A percentile compares a stretch with the other conserved stretches of the same genome.
These are phyloP conservation scores for Aspidapion aeneum DNA, from an alignment of 2,888 invertebrate genomes.

Conservation along the genomic window DNA sequence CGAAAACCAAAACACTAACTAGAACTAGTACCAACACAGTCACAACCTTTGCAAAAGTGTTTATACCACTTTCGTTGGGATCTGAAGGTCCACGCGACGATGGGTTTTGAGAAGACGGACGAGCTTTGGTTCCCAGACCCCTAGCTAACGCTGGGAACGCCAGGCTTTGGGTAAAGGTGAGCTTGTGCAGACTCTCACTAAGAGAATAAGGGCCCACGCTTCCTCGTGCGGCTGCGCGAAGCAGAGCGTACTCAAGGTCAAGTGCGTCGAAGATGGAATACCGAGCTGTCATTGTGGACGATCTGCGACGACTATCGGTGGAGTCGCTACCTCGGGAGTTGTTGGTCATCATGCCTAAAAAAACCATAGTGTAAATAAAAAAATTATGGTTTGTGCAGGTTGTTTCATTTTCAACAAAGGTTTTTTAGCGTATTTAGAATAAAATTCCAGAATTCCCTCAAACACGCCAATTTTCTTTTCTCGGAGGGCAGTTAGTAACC, in stretches of 20 bases:
- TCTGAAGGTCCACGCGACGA: conserved; percentile 54
- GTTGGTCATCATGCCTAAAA: conserved; percentile 35
- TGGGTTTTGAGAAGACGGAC: conserved; percentile 51
- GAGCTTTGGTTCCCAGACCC: conserved; percentile 61
- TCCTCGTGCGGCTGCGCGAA: conserved; percentile 65
- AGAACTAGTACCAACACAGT: conserved; percentile 66
- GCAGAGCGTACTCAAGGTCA: conserved; percentile 66
- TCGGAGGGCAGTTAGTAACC: too few species aligned
- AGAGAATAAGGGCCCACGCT: conserved; percentile 69
- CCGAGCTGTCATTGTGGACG: conserved; percentile 58
- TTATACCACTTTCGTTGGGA: conserved; percentile 62
- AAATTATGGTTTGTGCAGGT: too few species aligned
- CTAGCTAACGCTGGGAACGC: conserved; percentile 70
- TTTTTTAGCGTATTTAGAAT: too few species aligned
- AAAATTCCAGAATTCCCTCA: too few species aligned
- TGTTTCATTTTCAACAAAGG: too few species aligned
- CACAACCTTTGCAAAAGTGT: conserved; percentile 68
- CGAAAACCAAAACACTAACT: conserved; percentile 68
- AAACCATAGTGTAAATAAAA: too few species aligned
- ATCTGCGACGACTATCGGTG: conserved; percentile 51
- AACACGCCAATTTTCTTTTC: too few species aligned
- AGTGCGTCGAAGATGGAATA: conserved; percentile 69
- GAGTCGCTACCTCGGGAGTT: conserved; percentile 42
- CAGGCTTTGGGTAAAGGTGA: conserved; percentile 70
- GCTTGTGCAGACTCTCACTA: conserved; percentile 67